Evolutionary conservation across 2,797 vertebrate genomes (phyloP), one percentile per base, ranked within the genome.

Genomic region (Microchirus variegatus): DNA sequence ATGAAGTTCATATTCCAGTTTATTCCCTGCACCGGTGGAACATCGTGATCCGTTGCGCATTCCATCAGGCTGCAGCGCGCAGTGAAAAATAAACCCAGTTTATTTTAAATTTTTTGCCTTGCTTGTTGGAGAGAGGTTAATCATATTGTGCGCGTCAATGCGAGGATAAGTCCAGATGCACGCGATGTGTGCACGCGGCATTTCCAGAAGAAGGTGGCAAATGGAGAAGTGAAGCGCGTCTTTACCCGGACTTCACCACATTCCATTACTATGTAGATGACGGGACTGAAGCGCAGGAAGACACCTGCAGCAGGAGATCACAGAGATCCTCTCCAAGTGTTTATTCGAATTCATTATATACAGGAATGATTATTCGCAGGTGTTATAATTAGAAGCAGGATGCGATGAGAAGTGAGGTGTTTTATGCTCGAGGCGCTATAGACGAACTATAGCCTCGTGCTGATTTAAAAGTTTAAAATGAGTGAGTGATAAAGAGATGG

Each of bases 41-140:
- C 44, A 9, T 62, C 63, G 59, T 37, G 42, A 59, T 18, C 17
- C 44, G 46, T 58, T 48, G 73, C 63, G 60, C 53, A 53, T 75
- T 53, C 56, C 54, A 9, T 31, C 58, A 11, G 26, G 54, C 54
- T 52, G 72, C 60, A 12, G 60, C 63, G 59, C 31, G 31, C 31
- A 31, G 31, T 31, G 31, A 7, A 31, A 31, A 31, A 31, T 31
- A 31, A 31, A 31, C 31, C 31, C 31, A 8, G 31, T 3, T 31
- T 31, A 8, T 31, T 10, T n/a, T n/a, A n/a, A n/a, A n/a, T n/a
- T 38, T 12, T 38, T 38, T 38, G 37, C 9, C 37, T 38, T 38
- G 6, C 6, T 10, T 13, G 37, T 38, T 38, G 10, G 38, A 11
- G 38, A 40, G 12, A 40, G 38, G 38, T 40, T 42, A 31, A 15